phyloP scores from a whole-genome alignment of 2,113 vertebrate species.

The human (Homo sapiens) region GRCh38 chr3:40945001-40945500 shows the following conservation, averaged over 20 bases:
- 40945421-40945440: too few relatives aligned
- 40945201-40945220: background rate
- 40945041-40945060: background rate
- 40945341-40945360: too few relatives aligned
- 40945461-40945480: too few relatives aligned
- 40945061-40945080: background rate
- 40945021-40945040: background rate
- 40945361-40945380: too few relatives aligned
- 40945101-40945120: background rate
- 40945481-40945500: too few relatives aligned
- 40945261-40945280: background rate
- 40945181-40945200: background rate
- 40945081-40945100: background rate
- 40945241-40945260: background rate
- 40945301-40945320: too few relatives aligned
- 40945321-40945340: too few relatives aligned
- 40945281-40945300: background rate
- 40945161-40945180: background rate
- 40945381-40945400: too few relatives aligned
- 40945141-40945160: background rate
- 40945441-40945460: too few relatives aligned
- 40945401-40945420: too few relatives aligned
- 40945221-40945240: background rate
- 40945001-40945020: background rate
- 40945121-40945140: background rate